Percentiles rank a stretch among this genome's conserved stretches.
Conservation (phyloP, 2,888 invertebrate species). For the Drosophila monieri region DNA sequence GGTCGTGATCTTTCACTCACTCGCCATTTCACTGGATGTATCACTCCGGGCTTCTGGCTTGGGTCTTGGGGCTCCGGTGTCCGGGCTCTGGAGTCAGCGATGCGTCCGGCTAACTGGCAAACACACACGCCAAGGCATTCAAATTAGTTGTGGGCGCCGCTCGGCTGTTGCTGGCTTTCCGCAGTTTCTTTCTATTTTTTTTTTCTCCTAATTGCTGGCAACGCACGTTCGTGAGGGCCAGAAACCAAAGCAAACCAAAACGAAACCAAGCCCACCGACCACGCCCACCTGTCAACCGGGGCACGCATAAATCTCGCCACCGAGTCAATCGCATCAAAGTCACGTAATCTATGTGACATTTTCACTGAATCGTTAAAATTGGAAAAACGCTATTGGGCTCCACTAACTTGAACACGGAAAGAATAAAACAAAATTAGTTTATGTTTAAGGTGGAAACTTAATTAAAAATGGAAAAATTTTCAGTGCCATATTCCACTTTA, state of each 20-base stretch:
- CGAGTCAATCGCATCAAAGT: slow-evolving; percentile 79
- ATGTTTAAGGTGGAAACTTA: no score
- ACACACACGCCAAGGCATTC: slow-evolving; percentile 60
- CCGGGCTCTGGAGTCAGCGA: slow-evolving; percentile 6
- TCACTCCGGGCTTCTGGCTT: background rate
- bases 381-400: slow-evolving; percentile 66
- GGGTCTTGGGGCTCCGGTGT: background rate
- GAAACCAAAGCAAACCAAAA: slow-evolving; percentile 10
- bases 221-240: slow-evolving; percentile 61
- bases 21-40: slow-evolving; percentile 16
- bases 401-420: slow-evolving; percentile 47
- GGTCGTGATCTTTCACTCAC: slow-evolving; percentile 79
- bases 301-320: slow-evolving; percentile 79
- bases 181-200: slow-evolving; percentile 32
- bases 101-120: slow-evolving; percentile 49
- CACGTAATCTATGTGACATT: slow-evolving; percentile 80
- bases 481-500: no score
- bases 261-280: slow-evolving; percentile 30
- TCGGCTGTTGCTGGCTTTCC: slow-evolving; percentile 29
- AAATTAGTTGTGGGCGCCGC: slow-evolving; percentile 75
- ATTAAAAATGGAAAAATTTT: no score
- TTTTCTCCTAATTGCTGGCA: slow-evolving; percentile 70
- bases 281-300: slow-evolving; percentile 38
- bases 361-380: slow-evolving; percentile 79
- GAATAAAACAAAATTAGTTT: background rate